These are phyloP conservation scores for Phoenoteleia sp. DNA, from an alignment of 2,888 invertebrate species.

Conservation along the genomic window DNA sequence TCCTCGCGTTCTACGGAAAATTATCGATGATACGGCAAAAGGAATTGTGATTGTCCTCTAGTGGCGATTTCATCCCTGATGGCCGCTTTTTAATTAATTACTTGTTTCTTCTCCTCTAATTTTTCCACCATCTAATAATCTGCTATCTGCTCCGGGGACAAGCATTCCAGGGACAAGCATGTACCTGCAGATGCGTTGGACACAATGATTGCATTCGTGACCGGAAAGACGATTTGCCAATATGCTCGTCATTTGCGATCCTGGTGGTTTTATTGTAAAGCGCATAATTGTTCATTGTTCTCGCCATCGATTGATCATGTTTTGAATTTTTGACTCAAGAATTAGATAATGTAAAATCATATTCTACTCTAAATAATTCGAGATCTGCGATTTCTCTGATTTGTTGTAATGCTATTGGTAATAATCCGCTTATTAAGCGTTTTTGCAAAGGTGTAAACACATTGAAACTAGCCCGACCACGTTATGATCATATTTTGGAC, in stretches of 20 bases:
- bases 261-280: slow-evolving; percentile 53
- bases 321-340: slow-evolving; percentile 42
- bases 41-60: background rate
- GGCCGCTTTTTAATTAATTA: background rate
- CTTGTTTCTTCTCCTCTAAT: background rate
- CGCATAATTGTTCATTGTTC: background rate
- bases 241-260: slow-evolving; percentile 44
- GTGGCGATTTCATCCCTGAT: background rate
- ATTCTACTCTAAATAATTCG: background rate
- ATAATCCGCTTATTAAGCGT: background rate
- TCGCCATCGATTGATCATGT: background rate
- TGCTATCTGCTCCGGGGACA: background rate
- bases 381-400: background rate
- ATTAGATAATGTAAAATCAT: background rate
- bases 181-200: background rate
- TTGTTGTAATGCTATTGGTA: background rate
- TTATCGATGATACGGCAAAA: background rate
- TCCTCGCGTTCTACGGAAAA: background rate
- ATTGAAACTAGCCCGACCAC: slow-evolving; percentile 56
- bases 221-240: slow-evolving; percentile 51
- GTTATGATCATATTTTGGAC: slow-evolving; percentile 73
- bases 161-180: background rate
- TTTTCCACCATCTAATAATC: background rate
- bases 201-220: slow-evolving; percentile 37
- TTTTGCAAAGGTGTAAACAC: background rate